phyloP scores from a whole-genome alignment of 1,140 invertebrate species.

The Rhopalosiphum maidis region DNA sequence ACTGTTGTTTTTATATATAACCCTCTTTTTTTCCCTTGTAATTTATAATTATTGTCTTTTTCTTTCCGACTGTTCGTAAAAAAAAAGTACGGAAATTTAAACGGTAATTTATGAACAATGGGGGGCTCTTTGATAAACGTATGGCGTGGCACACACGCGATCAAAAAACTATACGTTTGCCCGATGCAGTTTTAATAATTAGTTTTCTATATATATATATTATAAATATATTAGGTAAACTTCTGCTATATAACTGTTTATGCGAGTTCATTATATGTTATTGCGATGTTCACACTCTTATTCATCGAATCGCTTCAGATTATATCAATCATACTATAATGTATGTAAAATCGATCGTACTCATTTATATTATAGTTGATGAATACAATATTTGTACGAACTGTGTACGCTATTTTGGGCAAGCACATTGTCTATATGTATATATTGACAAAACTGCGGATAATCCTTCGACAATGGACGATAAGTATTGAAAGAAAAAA shows the following conservation, averaged over 20 bases:
- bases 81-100: slow-evolving; percentile 51
- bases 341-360: background rate
- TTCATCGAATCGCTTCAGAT: background rate
- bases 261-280: background rate
- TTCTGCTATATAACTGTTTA: background rate
- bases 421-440: background rate
- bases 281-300: background rate
- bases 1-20: slow-evolving; percentile 56
- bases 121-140: slow-evolving; percentile 41
- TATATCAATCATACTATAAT: background rate
- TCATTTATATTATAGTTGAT: background rate
- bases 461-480: background rate
- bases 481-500: background rate
- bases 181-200: slow-evolving; percentile 8
- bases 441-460: background rate
- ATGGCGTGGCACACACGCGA: slow-evolving; percentile 39
- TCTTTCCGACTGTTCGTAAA: background rate
- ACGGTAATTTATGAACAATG: slow-evolving; percentile 48
- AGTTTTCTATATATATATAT: background rate
- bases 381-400: background rate
- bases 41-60: slow-evolving; percentile 58
- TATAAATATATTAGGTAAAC: background rate
- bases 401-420: background rate
- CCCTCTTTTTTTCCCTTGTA: slow-evolving; percentile 51
- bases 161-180: background rate